A percentile compares a stretch with the other conserved stretches of the same genome.
phyloP scores from a whole-genome alignment of 2,113 vertebrate genomes.

The Pimephales promelas region DNA sequence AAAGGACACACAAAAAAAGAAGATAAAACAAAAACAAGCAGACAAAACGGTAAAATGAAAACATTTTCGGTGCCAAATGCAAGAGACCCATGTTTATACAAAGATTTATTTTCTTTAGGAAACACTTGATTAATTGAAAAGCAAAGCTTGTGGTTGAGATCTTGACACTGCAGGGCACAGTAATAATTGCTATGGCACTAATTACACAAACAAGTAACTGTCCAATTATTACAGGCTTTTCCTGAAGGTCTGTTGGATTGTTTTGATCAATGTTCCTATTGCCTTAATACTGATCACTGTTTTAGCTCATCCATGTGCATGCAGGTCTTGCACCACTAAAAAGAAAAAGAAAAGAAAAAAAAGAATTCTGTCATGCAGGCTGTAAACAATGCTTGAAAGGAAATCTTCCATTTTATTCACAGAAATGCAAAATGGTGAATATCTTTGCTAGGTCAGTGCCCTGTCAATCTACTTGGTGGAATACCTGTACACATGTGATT shows the following conservation, averaged over 20 bases:
- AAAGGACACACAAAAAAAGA: background rate
- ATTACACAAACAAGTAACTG: constrained; percentile 28
- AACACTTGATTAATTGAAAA: constrained; percentile 63
- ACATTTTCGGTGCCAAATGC: constrained; percentile 56
- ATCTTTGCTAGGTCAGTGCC: constrained; percentile 48
- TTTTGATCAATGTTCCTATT: constrained; percentile 54
- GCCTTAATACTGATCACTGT: constrained; percentile 58
- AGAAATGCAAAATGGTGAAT: constrained; percentile 54
- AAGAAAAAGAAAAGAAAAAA: constrained; percentile 40
- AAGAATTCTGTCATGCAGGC: constrained; percentile 39
- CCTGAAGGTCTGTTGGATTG: constrained; percentile 45
- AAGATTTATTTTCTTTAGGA: constrained; percentile 63
- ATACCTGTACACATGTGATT: constrained; percentile 51
- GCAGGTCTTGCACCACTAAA: constrained; percentile 58
- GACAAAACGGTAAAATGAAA: constrained; percentile 11
- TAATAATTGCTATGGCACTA: constrained; percentile 38
- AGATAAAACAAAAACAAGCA: background rate
- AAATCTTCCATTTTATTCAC: constrained; percentile 59
- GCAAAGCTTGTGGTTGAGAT: constrained; percentile 44
- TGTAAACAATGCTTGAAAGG: constrained; percentile 52
- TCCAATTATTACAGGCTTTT: constrained; percentile 53
- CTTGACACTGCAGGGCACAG: constrained; percentile 45
- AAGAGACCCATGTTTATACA: constrained; percentile 74
- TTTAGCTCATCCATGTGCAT: constrained; percentile 58
- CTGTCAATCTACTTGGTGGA: constrained; percentile 40